These are phyloP conservation scores for Musca domestica DNA, from an alignment of 1,140 invertebrate species.

Conservation along the genomic window DNA sequence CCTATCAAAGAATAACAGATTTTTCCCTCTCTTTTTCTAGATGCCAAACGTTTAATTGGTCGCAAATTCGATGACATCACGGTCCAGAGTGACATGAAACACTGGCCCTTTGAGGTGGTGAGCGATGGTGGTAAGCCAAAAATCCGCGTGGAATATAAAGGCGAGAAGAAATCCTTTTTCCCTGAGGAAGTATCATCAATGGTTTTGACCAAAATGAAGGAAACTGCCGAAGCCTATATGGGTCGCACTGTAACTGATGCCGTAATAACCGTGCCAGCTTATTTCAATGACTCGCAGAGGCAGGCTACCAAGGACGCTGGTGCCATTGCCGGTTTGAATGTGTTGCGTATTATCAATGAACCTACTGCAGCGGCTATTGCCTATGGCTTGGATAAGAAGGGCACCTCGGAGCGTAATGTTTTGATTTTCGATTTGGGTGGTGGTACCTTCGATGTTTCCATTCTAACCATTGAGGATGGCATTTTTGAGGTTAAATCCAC, in stretches of 20 bases:
- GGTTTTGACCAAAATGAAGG: slow-evolving; percentile 91
- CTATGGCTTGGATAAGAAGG: slow-evolving; percentile 98
- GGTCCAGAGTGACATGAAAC: slow-evolving; percentile 92
- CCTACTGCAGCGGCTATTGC: slow-evolving; percentile 99
- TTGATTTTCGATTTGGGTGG: slow-evolving; percentile 94
- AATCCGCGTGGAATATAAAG: slow-evolving; percentile 85
- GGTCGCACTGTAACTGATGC: slow-evolving; percentile 85
- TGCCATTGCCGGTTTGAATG: slow-evolving; percentile 80
- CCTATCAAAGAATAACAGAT: neutral
- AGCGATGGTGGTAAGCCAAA: slow-evolving; percentile 79
- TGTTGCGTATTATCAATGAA: slow-evolving; percentile 89
- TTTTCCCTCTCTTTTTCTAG: slow-evolving; percentile 65
- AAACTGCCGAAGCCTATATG: slow-evolving; percentile 91
- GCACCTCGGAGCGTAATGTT: slow-evolving; percentile 77
- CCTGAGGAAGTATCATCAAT: slow-evolving; percentile 89
- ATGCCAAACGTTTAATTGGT: slow-evolving; percentile 89
- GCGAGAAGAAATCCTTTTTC: slow-evolving; percentile 85
- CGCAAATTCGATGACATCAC: slow-evolving; percentile 86
- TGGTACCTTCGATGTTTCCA: slow-evolving; percentile 97
- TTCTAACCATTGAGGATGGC: slow-evolving; percentile 92
- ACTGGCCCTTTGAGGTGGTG: slow-evolving; percentile 92
- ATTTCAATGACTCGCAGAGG: slow-evolving; percentile 88
- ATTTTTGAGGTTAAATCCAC: slow-evolving; percentile 96
- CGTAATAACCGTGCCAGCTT: slow-evolving; percentile 87
- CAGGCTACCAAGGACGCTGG: slow-evolving; percentile 91